Conservation (phyloP, 2,113 vertebrate genomes). For the Gnathonemus longibarbis region DNA sequence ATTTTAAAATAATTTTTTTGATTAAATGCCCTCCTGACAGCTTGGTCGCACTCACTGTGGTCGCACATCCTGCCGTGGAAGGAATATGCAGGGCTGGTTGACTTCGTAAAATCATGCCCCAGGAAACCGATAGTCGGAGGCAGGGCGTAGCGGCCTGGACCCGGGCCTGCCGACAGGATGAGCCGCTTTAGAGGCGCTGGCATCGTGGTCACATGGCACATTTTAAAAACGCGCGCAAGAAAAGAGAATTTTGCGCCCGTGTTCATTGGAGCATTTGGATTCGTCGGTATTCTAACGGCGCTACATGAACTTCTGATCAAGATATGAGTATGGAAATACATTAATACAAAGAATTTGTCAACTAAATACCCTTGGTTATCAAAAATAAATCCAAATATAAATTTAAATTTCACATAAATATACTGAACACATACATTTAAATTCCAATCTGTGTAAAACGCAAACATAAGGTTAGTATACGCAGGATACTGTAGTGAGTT, state of each 20-base stretch:
- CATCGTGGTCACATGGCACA: not conserved
- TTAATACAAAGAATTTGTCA: not conserved
- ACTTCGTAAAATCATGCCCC: slow-evolving; percentile 76
- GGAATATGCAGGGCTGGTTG: slow-evolving; percentile 68
- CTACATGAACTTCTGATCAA: not conserved
- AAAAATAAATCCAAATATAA: not conserved
- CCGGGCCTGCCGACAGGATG: slow-evolving; percentile 55
- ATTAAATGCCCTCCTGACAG: not conserved
- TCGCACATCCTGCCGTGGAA: slow-evolving; percentile 61
- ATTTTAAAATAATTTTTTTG: not conserved
- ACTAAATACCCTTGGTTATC: not conserved
- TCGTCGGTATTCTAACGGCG: not conserved
- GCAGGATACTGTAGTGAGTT: not conserved
- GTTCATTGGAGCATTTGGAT: not conserved
- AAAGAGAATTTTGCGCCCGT: not conserved
- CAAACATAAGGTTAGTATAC: not conserved
- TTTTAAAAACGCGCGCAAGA: not conserved
- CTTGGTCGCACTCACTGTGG: slow-evolving; percentile 44
- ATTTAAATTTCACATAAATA: not conserved
- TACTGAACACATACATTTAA: not conserved
- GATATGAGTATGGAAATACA: not conserved
- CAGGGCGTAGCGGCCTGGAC: slow-evolving; percentile 67
- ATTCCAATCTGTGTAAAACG: not conserved
- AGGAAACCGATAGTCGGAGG: slow-evolving; percentile 72
- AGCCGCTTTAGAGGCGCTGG: not conserved